Conservation (phyloP, 2,113 vertebrate species). For the Menura novaehollandiae region DNA sequence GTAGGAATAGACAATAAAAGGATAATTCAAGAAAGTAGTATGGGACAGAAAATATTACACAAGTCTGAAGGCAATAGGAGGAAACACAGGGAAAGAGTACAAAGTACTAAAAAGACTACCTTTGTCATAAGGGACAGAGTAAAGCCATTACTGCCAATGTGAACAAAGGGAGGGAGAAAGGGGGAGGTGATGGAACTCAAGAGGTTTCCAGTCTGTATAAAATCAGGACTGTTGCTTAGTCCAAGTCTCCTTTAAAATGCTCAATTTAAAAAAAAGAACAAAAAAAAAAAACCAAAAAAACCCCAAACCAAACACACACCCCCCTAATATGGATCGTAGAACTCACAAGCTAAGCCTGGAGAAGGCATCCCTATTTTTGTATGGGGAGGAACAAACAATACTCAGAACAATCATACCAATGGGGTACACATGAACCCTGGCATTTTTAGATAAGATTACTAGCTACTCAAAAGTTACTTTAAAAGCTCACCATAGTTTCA, state of each 20-base stretch:
- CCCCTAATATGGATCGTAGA: neutral
- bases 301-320: neutral
- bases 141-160: neutral
- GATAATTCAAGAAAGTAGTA: neutral
- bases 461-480: neutral
- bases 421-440: neutral
- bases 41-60: neutral
- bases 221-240: neutral
- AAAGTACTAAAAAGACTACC: neutral
- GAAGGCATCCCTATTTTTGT: neutral
- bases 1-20: neutral
- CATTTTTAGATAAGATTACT: neutral
- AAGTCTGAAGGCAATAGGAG: neutral
- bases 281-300: neutral
- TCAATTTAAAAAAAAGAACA: neutral
- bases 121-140: neutral
- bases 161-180: neutral
- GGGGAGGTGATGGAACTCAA: accelerated
- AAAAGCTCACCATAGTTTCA: neutral
- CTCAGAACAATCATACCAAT: neutral
- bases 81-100: neutral
- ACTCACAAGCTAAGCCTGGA: neutral
- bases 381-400: neutral
- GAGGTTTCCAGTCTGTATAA: neutral
- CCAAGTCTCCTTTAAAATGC: neutral